phyloP scores from a whole-genome alignment of 2,888 invertebrate species.

The Ypsolopha scabrella region DNA sequence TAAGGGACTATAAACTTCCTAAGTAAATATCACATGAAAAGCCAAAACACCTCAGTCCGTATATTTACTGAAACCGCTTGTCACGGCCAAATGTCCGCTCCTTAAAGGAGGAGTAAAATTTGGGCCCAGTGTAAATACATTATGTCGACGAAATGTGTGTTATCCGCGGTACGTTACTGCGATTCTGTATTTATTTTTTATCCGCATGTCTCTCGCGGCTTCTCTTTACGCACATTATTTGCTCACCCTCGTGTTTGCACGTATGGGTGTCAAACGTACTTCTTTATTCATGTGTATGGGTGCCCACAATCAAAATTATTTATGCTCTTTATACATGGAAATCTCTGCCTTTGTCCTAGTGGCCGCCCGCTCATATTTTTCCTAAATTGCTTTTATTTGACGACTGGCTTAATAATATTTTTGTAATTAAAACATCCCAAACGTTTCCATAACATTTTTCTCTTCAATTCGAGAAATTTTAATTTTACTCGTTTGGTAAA shows the following conservation, averaged over 20 bases:
- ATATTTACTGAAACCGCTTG: conserved; percentile 6
- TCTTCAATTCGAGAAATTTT: not conserved
- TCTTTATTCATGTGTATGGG: conserved; percentile 51
- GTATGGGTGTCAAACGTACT: conserved; percentile 40
- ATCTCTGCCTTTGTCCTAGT: conserved; percentile 46
- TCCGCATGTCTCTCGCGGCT: conserved; percentile 15
- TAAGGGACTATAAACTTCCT: not conserved
- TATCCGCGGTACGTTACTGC: conserved; percentile 38
- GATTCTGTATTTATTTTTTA: conserved; percentile 59
- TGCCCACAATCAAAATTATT: conserved; percentile 61
- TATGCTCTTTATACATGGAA: conserved; percentile 56
- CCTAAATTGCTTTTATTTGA: conserved; percentile 54
- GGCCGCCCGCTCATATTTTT: conserved; percentile 23
- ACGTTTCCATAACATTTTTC: conserved; percentile 29
- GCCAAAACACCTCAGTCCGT: conserved; percentile 3
- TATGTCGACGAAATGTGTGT: conserved; percentile 48
- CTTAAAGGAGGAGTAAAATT: conserved; percentile 32
- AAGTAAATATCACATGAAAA: conserved; percentile 3
- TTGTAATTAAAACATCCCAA: conserved; percentile 58
- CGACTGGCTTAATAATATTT: conserved; percentile 60
- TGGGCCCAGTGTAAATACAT: conserved; percentile 51
- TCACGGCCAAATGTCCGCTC: conserved; percentile 26
- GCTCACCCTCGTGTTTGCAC: conserved; percentile 40
- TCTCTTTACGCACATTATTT: conserved; percentile 36
- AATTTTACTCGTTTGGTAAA: not conserved